phyloP scores from a whole-genome alignment of 2,113 vertebrate genomes.

The Thamnophis sirtalis region DNA sequence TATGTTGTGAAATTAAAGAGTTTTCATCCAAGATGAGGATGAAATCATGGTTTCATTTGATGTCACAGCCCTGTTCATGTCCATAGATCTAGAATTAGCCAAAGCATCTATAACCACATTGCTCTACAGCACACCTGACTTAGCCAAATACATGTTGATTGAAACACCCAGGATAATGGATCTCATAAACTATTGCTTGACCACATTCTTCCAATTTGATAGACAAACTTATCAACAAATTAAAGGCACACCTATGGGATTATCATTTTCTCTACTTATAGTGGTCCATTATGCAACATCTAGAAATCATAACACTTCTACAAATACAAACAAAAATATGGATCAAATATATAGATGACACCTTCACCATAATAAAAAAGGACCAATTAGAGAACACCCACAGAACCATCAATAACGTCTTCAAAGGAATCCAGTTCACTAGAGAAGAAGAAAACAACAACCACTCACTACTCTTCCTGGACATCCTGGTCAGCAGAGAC shows the following conservation, averaged over 20 bases:
- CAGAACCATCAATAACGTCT: background rate
- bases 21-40: background rate
- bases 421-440: background rate
- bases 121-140: background rate
- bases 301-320: background rate
- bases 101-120: background rate
- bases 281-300: background rate
- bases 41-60: background rate
- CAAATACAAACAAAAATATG: background rate
- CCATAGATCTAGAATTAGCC: background rate
- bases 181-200: background rate
- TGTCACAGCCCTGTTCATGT: background rate
- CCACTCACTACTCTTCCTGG: background rate
- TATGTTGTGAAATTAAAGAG: background rate
- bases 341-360: background rate
- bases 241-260: background rate
- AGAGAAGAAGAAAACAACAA: background rate
- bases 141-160: background rate
- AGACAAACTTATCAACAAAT: background rate
- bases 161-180: background rate
- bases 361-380: background rate
- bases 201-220: background rate
- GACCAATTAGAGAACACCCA: background rate
- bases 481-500: background rate
- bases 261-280: background rate